Evolutionary conservation across 1,140 invertebrate genomes (phyloP).

Genomic region (Drosophila busckii): DNA sequence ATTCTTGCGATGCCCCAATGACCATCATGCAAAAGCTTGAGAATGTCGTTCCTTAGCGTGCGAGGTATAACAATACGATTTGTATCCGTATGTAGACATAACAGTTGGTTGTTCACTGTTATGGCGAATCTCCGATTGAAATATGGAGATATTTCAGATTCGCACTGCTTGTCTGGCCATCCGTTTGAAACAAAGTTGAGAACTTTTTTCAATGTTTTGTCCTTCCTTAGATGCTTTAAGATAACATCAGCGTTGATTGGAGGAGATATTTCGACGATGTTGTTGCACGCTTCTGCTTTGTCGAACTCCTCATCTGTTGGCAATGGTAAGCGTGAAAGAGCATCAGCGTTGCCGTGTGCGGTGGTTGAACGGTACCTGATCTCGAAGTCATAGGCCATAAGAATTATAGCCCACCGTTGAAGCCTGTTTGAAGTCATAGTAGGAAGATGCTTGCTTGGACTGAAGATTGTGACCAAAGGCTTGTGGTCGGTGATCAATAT

Average conservation of each 20-base stretch:
- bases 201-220: too few relatives aligned
- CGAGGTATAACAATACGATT: conserved; percentile 53
- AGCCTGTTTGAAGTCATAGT: conserved; percentile 12
- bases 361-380: conserved; percentile 12
- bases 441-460: conserved; percentile 34
- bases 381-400: conserved; percentile 19
- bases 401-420: conserved; percentile 16
- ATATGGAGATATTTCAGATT: conserved; percentile 4
- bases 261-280: conserved; percentile 12
- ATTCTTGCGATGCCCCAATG: conserved; percentile 80
- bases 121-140: conserved; percentile 4
- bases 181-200: conserved; percentile 11
- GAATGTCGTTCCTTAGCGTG: conserved; percentile 36
- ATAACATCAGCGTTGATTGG: conserved; percentile 19
- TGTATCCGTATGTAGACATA: conserved; percentile 1
- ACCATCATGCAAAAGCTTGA: conserved; percentile 74
- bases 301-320: conserved; percentile 13
- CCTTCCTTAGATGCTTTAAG: conserved; percentile 1
- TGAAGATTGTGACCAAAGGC: too few relatives aligned
- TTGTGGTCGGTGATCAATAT: conserved; percentile 78
- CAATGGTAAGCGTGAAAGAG: too few relatives aligned
- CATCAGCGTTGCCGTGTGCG: too few relatives aligned
- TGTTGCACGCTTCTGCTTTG: conserved; percentile 17
- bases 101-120: conserved; percentile 5
- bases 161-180: too few relatives aligned